A percentile compares a stretch with the other conserved stretches of the same genome.
phyloP scores from a whole-genome alignment of 2,797 vertebrate species.

The Ptychobarbus kaznakovi region DNA sequence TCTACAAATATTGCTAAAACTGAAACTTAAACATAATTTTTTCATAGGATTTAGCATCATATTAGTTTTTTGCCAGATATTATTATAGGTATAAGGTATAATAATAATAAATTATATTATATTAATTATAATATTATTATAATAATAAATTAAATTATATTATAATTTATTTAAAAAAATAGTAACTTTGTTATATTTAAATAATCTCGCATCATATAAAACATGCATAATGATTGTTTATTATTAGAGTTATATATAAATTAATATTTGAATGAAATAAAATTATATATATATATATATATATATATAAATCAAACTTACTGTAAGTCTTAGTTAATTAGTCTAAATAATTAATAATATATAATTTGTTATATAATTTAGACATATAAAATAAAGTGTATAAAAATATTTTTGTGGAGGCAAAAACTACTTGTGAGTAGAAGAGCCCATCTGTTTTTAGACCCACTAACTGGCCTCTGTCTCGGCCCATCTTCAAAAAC shows the following conservation, averaged over 20 bases:
- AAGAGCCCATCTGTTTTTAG: constrained; percentile 61
- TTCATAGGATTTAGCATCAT: not conserved
- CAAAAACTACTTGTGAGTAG: constrained; percentile 46
- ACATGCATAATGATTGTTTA: too few species aligned
- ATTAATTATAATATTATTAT: too few species aligned
- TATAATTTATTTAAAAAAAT: too few species aligned
- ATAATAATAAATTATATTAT: not conserved
- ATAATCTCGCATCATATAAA: too few species aligned
- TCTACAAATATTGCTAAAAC: not conserved
- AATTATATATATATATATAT: too few species aligned
- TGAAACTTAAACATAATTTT: not conserved
- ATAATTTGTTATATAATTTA: not conserved
- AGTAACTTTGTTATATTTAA: not conserved
- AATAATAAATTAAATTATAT: too few species aligned
- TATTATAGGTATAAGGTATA: not conserved
- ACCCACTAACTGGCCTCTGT: constrained; percentile 32
- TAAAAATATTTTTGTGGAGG: not conserved
- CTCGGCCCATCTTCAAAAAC: constrained; percentile 61
- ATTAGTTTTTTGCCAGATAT: not conserved
- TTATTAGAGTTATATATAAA: too few species aligned
- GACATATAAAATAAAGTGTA: not conserved
- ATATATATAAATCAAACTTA: not conserved
- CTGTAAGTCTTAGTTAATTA: not conserved
- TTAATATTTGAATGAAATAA: too few species aligned
- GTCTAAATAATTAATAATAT: not conserved